Base-by-base conservation (phyloP, 2,888 invertebrate species). In the Scotopteryx bipunctaria region DNA sequence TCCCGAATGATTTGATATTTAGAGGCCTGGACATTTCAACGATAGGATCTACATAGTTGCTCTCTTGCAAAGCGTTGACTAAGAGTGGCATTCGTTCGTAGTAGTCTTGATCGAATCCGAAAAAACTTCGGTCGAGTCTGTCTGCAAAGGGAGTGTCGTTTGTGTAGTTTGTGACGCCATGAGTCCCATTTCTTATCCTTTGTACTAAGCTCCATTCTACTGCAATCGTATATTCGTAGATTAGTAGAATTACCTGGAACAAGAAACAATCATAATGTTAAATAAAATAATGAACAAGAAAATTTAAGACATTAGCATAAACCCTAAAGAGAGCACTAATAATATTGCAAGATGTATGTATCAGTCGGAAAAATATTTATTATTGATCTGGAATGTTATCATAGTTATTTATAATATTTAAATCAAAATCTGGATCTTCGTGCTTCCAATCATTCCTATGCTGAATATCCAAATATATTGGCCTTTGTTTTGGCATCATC, bases 171-270 rank as follows among this genome's bases (percentile, higher is more conserved):
- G 44, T 63, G 38, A 65, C 61, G 46, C 61, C 69, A 55, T 53
- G 51, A 23, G 65, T 69, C 52, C 53, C 71, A 54, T 71, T 68
- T 60, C 62, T 73, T 46, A 57, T 76, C 46, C 64, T 85, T 83
- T 86, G 86, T 86, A 86, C 81, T 82, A 75, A 65, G 63, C 68
- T 83, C 66, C 83, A 81, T 82, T 87, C 88, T 83, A 87, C 86
- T 66, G 83, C 85, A 78, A 89, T 85, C 69, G 81, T 75, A 69
- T 89, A 86, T 73, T 90, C 90, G 77, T 86, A 90, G 81, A 89
- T 87, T 61, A 90, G 85, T 79, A 90, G 80, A 82, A 89, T 85
- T 78, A 85, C 81, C 89, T 90, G 87, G 45, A 89, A 87, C 65
- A 55, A 46, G 23, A 13, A 32, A 21, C 14, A 14, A n/a, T 0